Base-by-base conservation (phyloP, 2,113 vertebrate genomes). In the Perca flavescens region DNA sequence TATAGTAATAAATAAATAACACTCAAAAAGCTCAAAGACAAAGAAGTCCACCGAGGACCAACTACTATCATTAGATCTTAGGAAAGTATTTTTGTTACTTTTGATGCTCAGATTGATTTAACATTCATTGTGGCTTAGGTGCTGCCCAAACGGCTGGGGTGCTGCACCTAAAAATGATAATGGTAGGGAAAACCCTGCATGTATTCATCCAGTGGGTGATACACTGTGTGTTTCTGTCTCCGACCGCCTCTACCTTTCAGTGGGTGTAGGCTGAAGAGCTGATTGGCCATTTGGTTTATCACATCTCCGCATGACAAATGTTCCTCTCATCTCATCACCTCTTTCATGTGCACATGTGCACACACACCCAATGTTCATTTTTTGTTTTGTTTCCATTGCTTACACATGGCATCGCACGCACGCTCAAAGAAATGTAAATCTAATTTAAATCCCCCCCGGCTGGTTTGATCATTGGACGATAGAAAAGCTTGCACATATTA, bases 241-340 rank as follows among this genome's bases (percentile, higher is more conserved):
- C 25, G 21, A 61, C 25, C 19, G 10, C 57, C 22, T 34, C 31
- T 34, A 36, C 8, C 49, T 68, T 83, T 47, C 34, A 34, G 34
- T 34, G 34, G 34, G 34, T 34, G 34, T 6, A 6, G 34, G 34
- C 34, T 34, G 34, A 34, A 6, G 5, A 34, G 34, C 34, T 34
- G 34, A 34, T 34, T 34, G 34, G 25, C 76, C 88, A 90, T 92
- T 91, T 91, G 91, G 77, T 89, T 28, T 57, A 79, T 43, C 74
- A 87, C 71, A 77, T 86, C 61, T 69, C 57, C 73, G 46, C 61
- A 77, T 65, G 77, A 83, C 85, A 15, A 80, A 86, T 22, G 21
- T 52, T 6, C 46, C 22, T 70, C 49, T 61, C 74, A 25, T 67
- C 64, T 83, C 53, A 49, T 73, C 67, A 36, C 47, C 19, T 79